These are phyloP conservation scores for Turritopsis rubra DNA, from an alignment of 30 jellyfish, hydroid and myxozoan species.

Conservation along the genomic window DNA sequence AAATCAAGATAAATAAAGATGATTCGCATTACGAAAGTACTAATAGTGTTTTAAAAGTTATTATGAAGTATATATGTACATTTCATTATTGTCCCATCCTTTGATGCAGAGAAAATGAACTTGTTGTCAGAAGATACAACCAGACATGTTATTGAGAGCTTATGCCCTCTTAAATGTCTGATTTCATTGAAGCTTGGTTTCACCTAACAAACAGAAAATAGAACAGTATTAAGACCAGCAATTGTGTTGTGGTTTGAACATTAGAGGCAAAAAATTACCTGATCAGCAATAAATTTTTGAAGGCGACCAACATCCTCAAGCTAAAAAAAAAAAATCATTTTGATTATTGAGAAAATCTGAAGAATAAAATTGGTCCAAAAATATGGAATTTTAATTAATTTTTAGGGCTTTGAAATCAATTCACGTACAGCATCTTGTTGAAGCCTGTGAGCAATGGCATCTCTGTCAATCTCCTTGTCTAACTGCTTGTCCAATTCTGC, in stretches of 20 bases:
- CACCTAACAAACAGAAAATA: slow-evolving; percentile 9
- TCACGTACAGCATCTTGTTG: slow-evolving; percentile 79
- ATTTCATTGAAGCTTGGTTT: slow-evolving; percentile 45
- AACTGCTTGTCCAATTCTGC: slow-evolving; percentile 47
- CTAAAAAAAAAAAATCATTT: slow-evolving; percentile 27
- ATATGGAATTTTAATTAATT: background rate
- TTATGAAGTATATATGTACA: slow-evolving; percentile 32
- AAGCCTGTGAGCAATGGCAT: slow-evolving; percentile 86
- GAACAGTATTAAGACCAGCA: no score
- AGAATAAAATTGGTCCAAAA: background rate
- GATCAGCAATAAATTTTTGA: slow-evolving; percentile 65
- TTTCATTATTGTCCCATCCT: slow-evolving; percentile 83
- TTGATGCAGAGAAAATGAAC: slow-evolving; percentile 75
- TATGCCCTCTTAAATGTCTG: slow-evolving; percentile 58
- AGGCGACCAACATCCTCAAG: slow-evolving; percentile 79
- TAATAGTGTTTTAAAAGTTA: background rate
- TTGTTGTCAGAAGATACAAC: slow-evolving; percentile 62
- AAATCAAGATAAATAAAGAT: background rate
- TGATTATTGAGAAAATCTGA: background rate
- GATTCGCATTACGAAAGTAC: no score
- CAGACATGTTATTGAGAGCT: slow-evolving; percentile 70
- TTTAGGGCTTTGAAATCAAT: background rate
- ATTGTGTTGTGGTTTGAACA: no score
- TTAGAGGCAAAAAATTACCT: slow-evolving; percentile 28
- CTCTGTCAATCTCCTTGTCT: slow-evolving; percentile 57